phyloP scores from a whole-genome alignment of 2,888 invertebrate genomes.

The Podotricha telesiphe region DNA sequence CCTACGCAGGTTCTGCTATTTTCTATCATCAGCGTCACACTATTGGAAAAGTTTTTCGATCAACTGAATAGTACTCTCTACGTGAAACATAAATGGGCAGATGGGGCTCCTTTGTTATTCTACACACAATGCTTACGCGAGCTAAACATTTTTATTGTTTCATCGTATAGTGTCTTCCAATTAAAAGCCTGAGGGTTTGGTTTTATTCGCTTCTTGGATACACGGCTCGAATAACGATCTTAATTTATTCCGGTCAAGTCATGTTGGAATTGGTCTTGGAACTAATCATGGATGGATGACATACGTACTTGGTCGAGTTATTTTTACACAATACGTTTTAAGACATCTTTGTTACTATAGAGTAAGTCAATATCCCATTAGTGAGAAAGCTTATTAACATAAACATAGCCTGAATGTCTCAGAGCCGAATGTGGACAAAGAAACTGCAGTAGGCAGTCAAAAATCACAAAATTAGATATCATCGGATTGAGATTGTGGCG shows the following conservation, averaged over 20 bases:
- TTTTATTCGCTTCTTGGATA: conserved; percentile 36
- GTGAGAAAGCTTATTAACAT: too few species aligned
- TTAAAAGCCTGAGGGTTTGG: conserved; percentile 42
- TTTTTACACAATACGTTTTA: not conserved
- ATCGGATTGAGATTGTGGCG: too few species aligned
- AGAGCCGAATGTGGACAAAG: too few species aligned
- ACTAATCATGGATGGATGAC: conserved; percentile 6
- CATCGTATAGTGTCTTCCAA: conserved; percentile 46
- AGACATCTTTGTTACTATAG: too few species aligned
- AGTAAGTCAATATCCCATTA: too few species aligned
- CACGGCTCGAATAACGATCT: conserved; percentile 33
- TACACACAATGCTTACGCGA: conserved; percentile 62
- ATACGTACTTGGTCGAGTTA: not conserved
- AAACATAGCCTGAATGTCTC: too few species aligned
- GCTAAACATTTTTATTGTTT: conserved; percentile 66
- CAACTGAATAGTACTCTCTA: conserved; percentile 67
- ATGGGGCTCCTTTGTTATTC: conserved; percentile 70
- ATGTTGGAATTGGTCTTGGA: not conserved
- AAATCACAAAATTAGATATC: too few species aligned
- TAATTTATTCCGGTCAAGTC: conserved; percentile 26
- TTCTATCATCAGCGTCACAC: conserved; percentile 72
- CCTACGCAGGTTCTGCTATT: conserved; percentile 64
- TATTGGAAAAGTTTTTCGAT: conserved; percentile 76
- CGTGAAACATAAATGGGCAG: conserved; percentile 73
- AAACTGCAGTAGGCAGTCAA: too few species aligned